These are phyloP conservation scores for Leucosticte australis DNA, from an alignment of 2,113 vertebrate genomes.

Conservation along the genomic window DNA sequence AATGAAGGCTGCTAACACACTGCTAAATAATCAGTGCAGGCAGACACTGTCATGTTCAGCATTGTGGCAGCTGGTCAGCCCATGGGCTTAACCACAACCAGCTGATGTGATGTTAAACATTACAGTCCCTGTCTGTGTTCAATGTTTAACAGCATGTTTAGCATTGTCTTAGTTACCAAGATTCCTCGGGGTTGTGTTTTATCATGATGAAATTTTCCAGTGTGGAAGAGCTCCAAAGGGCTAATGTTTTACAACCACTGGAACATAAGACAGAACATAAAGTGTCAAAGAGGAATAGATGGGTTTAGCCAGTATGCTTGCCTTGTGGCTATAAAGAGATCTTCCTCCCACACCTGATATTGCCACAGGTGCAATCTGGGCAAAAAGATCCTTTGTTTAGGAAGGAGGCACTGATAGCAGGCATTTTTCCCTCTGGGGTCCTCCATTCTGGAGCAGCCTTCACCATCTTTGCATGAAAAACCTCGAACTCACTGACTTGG, in stretches of 20 bases:
- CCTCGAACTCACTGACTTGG: not conserved
- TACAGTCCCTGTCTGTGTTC: constrained; percentile 23
- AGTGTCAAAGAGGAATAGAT: not conserved
- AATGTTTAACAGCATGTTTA: constrained; percentile 58
- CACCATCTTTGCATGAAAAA: not conserved
- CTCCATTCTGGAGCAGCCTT: not conserved
- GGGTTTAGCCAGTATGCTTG: not conserved
- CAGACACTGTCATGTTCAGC: not conserved
- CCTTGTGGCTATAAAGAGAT: not conserved
- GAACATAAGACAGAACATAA: not conserved
- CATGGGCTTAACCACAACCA: constrained; percentile 59
- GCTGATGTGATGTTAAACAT: constrained; percentile 55
- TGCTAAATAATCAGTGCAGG: not conserved
- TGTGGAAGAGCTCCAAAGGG: constrained; percentile 32
- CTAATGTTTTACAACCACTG: constrained; percentile 27
- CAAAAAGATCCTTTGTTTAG: not conserved
- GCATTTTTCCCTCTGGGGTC: not conserved
- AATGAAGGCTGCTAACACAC: not conserved
- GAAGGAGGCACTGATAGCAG: not conserved
- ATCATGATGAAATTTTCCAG: constrained; percentile 59
- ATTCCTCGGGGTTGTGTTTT: constrained; percentile 37
- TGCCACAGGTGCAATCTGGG: not conserved
- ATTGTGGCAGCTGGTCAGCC: constrained; percentile 43
- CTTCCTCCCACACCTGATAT: not conserved
- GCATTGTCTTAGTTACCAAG: constrained; percentile 60